Conservation (phyloP, 2,113 vertebrate species). For the Crotophaga sulcirostris region DNA sequence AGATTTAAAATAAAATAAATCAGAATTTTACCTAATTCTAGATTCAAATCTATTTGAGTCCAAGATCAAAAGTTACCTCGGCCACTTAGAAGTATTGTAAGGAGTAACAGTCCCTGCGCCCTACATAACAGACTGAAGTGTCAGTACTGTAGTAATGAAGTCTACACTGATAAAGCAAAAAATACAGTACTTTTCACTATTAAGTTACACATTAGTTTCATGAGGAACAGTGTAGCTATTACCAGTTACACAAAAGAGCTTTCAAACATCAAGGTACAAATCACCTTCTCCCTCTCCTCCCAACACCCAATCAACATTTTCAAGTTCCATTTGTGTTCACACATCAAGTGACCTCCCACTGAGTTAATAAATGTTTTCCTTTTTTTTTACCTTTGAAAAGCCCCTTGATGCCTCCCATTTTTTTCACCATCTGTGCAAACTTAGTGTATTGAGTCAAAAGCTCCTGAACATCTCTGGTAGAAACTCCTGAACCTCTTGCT, state of each 20-base stretch:
- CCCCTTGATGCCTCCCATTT: conserved; percentile 99
- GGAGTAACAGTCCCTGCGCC: background rate
- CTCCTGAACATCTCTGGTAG: conserved; percentile 95
- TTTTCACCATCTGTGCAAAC: conserved; percentile 99
- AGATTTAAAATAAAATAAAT: background rate
- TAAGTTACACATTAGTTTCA: background rate
- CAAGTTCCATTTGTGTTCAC: background rate
- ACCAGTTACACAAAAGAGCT: background rate
- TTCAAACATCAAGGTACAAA: background rate
- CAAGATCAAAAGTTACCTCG: background rate
- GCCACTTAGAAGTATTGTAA: background rate
- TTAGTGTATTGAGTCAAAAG: conserved; percentile 98
- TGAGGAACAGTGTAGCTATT: background rate
- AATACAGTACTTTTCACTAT: background rate
- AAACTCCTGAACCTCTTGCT: conserved; percentile 93
- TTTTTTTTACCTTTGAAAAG: conserved; percentile 91
- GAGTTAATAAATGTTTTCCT: background rate
- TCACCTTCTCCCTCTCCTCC: background rate
- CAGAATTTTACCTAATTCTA: background rate
- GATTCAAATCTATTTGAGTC: background rate
- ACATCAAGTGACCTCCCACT: background rate
- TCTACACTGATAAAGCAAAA: background rate
- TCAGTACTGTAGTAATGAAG: background rate
- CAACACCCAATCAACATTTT: background rate
- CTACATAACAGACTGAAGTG: background rate